Evolutionary conservation across 2,113 vertebrate genomes (phyloP), one percentile per base, ranked within the genome.

Genomic region (Chaetorhynchus papuensis): DNA sequence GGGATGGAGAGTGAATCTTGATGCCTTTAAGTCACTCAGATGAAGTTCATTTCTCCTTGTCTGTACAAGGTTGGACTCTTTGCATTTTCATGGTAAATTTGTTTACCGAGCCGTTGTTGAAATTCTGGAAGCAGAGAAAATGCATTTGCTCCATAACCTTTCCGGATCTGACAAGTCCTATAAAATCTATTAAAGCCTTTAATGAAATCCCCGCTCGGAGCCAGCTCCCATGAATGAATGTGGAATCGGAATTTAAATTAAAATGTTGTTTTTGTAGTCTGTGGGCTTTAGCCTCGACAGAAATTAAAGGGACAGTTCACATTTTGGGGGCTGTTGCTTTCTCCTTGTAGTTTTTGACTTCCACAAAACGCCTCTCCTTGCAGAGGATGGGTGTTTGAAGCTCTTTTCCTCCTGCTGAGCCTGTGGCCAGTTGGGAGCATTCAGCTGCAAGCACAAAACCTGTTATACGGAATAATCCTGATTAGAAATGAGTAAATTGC

Each of bases 161-260:
- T 97, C 92, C 57, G 60, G 96, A 97, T 95, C 96, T 97, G 98
- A 97, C 97, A 98, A 96, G 94, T 96, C 97, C 94, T 97, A 96
- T 98, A 96, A 97, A 98, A 97, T 97, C 97, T 97, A 97, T 98
- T 97, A 98, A 97, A 98, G 96, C 92, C 93, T 97, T 97, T 98
- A 98, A 98, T 98, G 97, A 98, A 97, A 98, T 96, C 97, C 91
- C 80, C 52, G 93, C 94, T 97, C 92, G 57, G 91, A 96, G 96
- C 92, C 91, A 94, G 92, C 95, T 97, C 95, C 96, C 52, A 91
- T 96, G 97, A 97, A 97, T 97, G 97, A 96, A 96, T 95, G 93
- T 94, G 83, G 97, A 96, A 97, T 97, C 66, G 9, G 90, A 97
- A 97, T 98, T 97, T 97, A 98, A 98, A 98, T 98, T 94, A 97